Base-by-base conservation (phyloP, 2,888 invertebrate species). In the Tillus elongatus region DNA sequence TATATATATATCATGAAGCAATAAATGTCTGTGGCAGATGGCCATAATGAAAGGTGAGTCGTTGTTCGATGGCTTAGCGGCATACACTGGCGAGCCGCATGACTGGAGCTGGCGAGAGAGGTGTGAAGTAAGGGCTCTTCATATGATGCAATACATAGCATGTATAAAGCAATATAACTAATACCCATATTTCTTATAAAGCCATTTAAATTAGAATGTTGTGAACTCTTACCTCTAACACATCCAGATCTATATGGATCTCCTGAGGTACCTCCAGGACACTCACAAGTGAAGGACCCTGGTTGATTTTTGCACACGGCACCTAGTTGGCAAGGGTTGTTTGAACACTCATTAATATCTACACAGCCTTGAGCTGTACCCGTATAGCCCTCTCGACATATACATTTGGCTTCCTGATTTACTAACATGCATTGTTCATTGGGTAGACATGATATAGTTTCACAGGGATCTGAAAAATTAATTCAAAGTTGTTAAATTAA, bases 291-390 rank as follows among this genome's bases (percentile, higher is more conserved):
- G 58, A 81, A 95, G 15, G 77, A 73, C 4, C 93, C 93, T 0
- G 84, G 83, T 43, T 84, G 77, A 61, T 95, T 95, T 61, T 83
- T 80, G 58, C 95, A 95, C 35, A 91, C 77, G 1, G 91, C 91
- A 41, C 88, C 87, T 2, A 71, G 54, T 16, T 85, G 83, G 60
- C 95, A 95, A 3, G 88, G 85, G 59, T 79, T 84, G 32, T 72
- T 73, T 2, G 73, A 71, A 57, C 95, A 95, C 67, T 93, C 93
- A 60, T 95, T 81, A 42, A 93, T 78, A 63, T 93, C 95, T 56
- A 78, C 75, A 60, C 91, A 92, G 9, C 87, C 87, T 3, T 41
- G 39, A 40, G 73, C 74, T 6, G 74, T 71, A 9, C 87, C 87
- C 1, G 84, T 82, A 61, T 79, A 92, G 2, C 92, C 92, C 42